phyloP scores from a whole-genome alignment of 2,888 invertebrate genomes.

The Aproaerema taeniolella region DNA sequence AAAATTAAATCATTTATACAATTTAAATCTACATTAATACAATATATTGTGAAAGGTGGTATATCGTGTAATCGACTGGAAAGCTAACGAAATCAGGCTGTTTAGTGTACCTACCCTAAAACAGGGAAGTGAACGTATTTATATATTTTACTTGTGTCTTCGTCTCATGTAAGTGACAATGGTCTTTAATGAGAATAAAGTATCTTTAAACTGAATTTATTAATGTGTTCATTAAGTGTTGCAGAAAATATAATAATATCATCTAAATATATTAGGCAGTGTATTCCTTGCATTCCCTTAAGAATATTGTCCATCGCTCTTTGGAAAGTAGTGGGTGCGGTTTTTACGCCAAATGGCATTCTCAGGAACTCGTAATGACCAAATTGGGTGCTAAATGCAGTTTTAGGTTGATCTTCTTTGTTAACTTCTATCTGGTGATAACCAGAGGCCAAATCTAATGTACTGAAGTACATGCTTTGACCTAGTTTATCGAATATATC shows the following conservation, averaged over 20 bases:
- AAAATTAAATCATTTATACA: no score
- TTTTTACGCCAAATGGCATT: slow-evolving; percentile 2
- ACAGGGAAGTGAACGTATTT: no score
- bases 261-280: slow-evolving; percentile 37
- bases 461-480: not conserved
- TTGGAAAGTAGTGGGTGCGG: not conserved
- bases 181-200: no score
- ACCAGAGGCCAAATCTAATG: not conserved
- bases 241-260: slow-evolving; percentile 35
- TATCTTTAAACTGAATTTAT: slow-evolving; percentile 16
- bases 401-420: not conserved
- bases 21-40: no score
- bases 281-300: slow-evolving; percentile 29
- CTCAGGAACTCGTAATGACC: not conserved
- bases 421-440: not conserved
- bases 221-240: slow-evolving; percentile 22
- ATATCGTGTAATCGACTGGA: no score
- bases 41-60: no score
- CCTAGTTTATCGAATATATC: not conserved
- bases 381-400: not conserved
- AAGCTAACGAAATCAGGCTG: no score
- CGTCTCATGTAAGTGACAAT: no score
- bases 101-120: no score
- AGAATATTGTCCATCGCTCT: not conserved
- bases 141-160: no score